phyloP scores from a whole-genome alignment of 2,797 vertebrate species.

The Argya squamiceps region DNA sequence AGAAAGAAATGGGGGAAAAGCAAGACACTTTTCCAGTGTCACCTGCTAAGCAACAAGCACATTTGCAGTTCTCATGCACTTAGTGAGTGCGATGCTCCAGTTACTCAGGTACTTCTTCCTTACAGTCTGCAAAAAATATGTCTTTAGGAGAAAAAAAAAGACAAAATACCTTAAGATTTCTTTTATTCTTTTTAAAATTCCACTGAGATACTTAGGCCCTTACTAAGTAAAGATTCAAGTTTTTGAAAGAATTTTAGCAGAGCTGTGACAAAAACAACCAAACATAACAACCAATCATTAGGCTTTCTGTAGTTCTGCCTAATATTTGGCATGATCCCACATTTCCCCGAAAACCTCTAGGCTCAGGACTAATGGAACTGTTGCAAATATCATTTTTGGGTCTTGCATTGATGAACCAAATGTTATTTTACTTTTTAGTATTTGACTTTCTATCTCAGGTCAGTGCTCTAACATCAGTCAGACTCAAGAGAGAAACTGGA shows the following conservation, averaged over 20 bases:
- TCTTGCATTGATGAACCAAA: background rate
- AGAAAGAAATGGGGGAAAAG: background rate
- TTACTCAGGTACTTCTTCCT: background rate
- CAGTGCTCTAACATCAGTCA: constrained; percentile 35
- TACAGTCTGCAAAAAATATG: background rate
- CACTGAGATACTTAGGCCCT: background rate
- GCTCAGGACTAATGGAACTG: background rate
- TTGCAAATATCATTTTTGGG: background rate
- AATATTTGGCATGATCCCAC: background rate
- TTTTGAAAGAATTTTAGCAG: background rate
- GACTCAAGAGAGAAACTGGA: constrained; percentile 27
- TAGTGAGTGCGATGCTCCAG: background rate
- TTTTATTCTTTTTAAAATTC: background rate
- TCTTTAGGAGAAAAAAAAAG: too few species aligned
- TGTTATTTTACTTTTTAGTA: constrained; percentile 34
- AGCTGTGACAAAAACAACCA: background rate
- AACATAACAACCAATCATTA: background rate
- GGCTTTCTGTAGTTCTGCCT: background rate
- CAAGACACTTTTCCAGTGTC: background rate
- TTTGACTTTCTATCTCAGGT: constrained; percentile 58
- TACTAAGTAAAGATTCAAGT: background rate
- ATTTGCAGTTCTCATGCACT: background rate
- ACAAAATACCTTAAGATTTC: background rate
- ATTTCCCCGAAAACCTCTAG: background rate
- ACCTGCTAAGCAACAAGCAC: background rate